Evolutionary conservation across 37 sponge, comb jelly and placozoan species (phyloP).

Genomic region (Amphimedon queenslandica): DNA sequence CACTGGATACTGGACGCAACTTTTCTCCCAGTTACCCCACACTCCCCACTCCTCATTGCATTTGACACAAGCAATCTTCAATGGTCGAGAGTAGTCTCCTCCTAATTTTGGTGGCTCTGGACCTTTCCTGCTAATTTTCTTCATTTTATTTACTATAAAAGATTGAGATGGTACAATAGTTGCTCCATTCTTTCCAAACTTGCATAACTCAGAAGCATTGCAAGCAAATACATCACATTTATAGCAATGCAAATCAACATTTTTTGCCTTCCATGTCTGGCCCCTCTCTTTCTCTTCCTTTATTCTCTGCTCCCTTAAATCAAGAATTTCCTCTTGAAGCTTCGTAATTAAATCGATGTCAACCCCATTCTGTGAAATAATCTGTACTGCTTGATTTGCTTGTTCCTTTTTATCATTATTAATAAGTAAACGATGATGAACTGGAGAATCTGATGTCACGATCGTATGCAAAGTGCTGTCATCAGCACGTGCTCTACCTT

Average conservation of each 20-base stretch:
- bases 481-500: constrained; percentile 70
- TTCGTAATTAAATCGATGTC: neutral
- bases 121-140: neutral
- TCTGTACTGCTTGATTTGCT: neutral
- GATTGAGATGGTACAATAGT: constrained; percentile 19
- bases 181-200: neutral
- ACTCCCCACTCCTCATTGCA: constrained; percentile 60
- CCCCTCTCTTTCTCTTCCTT: neutral
- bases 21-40: constrained; percentile 31
- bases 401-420: neutral
- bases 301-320: neutral
- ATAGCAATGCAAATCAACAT: constrained; percentile 35
- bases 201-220: constrained; percentile 44
- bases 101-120: neutral
- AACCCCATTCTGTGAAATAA: neutral
- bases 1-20: constrained; percentile 23
- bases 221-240: constrained; percentile 44
- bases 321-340: neutral
- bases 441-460: neutral
- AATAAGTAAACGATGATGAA: neutral
- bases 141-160: constrained; percentile 9
- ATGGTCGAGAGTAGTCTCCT: constrained; percentile 6
- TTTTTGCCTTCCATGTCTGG: neutral
- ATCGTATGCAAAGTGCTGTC: constrained; percentile 3
- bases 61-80: constrained; percentile 42